A percentile compares a stretch with the other conserved stretches of the same genome.
Evolutionary conservation across 1,140 invertebrate genomes (phyloP).

Genomic region (Lucilia cuprina): DNA sequence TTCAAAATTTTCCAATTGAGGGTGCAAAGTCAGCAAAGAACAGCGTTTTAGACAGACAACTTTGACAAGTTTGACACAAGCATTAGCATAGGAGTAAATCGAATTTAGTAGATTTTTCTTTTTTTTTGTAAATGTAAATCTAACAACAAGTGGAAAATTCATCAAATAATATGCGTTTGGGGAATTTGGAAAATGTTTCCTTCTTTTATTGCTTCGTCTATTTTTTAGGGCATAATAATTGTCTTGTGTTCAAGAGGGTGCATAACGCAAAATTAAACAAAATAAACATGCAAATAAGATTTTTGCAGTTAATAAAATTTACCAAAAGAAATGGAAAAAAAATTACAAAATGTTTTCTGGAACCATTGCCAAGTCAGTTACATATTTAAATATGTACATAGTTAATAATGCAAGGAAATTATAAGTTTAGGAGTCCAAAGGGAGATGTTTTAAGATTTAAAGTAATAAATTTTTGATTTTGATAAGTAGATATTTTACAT

Average conservation of each 20-base stretch:
- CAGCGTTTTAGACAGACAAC: neutral
- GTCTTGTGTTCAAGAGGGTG: neutral
- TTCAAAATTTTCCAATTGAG: neutral
- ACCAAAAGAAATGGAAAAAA: neutral
- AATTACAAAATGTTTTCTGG: neutral
- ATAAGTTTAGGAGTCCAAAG: neutral
- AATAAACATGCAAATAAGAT: conserved; percentile 24
- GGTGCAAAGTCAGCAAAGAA: neutral
- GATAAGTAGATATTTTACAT: no score
- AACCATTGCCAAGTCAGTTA: neutral
- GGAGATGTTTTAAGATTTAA: neutral
- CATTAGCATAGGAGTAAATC: conserved; percentile 23
- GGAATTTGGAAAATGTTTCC: neutral
- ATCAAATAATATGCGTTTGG: conserved; percentile 24
- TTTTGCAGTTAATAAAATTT: conserved; percentile 20
- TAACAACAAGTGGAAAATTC: conserved; percentile 23
- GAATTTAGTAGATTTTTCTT: conserved; percentile 6
- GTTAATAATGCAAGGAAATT: neutral
- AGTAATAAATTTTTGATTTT: no score
- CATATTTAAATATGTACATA: neutral
- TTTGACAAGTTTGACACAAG: conserved; percentile 13
- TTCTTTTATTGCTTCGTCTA: neutral
- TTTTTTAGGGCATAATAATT: neutral
- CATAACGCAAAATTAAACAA: conserved; percentile 1
- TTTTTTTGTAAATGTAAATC: conserved; percentile 8